These are phyloP conservation scores for Synergus umbraculus DNA, from an alignment of 2,888 invertebrate species.

Conservation along the genomic window DNA sequence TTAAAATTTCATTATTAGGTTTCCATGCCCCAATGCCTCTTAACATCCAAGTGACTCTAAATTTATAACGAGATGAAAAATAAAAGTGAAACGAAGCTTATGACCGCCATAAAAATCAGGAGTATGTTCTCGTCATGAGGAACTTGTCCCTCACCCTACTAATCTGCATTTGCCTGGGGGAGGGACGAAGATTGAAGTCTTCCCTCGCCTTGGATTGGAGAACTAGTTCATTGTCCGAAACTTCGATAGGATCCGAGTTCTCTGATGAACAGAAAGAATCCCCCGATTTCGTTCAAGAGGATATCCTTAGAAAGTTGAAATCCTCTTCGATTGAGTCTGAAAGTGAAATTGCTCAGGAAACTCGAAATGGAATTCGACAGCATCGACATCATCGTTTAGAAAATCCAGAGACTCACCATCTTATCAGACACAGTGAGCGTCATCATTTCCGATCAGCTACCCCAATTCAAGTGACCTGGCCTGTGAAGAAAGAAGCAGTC, in stretches of 20 bases:
- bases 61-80: slow-evolving; percentile 17
- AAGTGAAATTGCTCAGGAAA: slow-evolving; percentile 9
- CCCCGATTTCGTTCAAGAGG: slow-evolving; percentile 17
- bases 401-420: slow-evolving; percentile 46
- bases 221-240: neutral
- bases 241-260: slow-evolving; percentile 13
- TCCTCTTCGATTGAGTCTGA: slow-evolving; percentile 21
- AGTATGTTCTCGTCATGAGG: slow-evolving; percentile 53
- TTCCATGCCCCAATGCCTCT: neutral
- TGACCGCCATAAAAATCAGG: slow-evolving; percentile 24
- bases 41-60: neutral
- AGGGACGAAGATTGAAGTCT: slow-evolving; percentile 48
- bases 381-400: slow-evolving; percentile 44
- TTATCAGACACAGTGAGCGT: slow-evolving; percentile 50
- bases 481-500: slow-evolving; percentile 88
- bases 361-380: slow-evolving; percentile 13
- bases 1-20: neutral
- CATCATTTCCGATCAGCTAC: slow-evolving; percentile 47
- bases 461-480: slow-evolving; percentile 79
- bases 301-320: slow-evolving; percentile 20
- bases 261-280: slow-evolving; percentile 1
- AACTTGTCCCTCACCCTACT: slow-evolving; percentile 50
- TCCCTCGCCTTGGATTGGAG: slow-evolving; percentile 39
- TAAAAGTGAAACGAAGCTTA: slow-evolving; percentile 36
- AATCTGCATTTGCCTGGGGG: slow-evolving; percentile 44